These are phyloP conservation scores for Brachyopa scutellaris DNA, from an alignment of 2,888 invertebrate species.

Conservation along the genomic window DNA sequence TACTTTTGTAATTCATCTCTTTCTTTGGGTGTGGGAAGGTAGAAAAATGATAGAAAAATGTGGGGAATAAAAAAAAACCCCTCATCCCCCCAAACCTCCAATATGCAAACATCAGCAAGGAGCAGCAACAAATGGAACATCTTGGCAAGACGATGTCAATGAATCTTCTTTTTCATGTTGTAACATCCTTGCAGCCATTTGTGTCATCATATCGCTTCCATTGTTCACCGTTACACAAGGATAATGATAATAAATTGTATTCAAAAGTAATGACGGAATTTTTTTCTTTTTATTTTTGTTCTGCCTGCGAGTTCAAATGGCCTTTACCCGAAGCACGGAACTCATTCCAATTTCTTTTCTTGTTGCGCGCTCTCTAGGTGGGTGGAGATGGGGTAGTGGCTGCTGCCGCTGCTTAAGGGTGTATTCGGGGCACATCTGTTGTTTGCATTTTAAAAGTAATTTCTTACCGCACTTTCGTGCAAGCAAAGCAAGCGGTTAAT, in stretches of 20 bases:
- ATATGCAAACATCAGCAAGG: slow-evolving; percentile 53
- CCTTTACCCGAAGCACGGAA: background rate
- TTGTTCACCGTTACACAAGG: slow-evolving; percentile 69
- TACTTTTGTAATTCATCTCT: slow-evolving; percentile 59
- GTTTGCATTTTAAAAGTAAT: slow-evolving; percentile 73
- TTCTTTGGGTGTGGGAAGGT: background rate
- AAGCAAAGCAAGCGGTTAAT: slow-evolving; percentile 63
- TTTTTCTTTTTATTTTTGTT: slow-evolving; percentile 32
- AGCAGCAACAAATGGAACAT: slow-evolving; percentile 72
- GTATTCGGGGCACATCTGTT: slow-evolving; percentile 67
- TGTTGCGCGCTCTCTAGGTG: slow-evolving; percentile 23
- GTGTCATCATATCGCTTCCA: slow-evolving; percentile 71
- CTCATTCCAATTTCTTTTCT: slow-evolving; percentile 55
- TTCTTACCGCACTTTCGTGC: slow-evolving; percentile 69
- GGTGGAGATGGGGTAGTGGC: background rate
- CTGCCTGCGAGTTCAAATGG: slow-evolving; percentile 58
- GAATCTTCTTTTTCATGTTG: slow-evolving; percentile 61
- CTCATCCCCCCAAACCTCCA: background rate
- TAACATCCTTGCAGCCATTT: slow-evolving; percentile 69
- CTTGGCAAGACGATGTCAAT: slow-evolving; percentile 70
- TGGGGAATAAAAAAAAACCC: slow-evolving; percentile 7
- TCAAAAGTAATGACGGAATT: slow-evolving; percentile 71
- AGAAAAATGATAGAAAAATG: slow-evolving; percentile 4
- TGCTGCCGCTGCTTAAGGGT: slow-evolving; percentile 40
- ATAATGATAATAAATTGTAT: slow-evolving; percentile 73